Percentiles rank a stretch among this genome's conserved stretches.
Evolutionary conservation across 37 sponge, comb jelly and placozoan species (phyloP).

Genomic region (Diacarnus erythraeanus): DNA sequence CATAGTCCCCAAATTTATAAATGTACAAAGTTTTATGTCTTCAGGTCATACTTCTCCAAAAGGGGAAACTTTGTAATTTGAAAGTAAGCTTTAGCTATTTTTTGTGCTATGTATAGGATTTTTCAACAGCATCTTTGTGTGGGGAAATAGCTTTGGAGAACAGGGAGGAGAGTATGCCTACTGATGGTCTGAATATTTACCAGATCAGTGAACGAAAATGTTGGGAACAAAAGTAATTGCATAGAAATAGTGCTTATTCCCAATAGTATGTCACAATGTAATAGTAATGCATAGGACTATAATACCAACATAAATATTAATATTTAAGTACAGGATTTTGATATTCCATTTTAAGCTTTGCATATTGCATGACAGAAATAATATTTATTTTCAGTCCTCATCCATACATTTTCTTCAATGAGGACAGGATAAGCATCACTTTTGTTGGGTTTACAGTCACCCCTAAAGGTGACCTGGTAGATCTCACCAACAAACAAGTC

Average conservation of each 20-base stretch:
- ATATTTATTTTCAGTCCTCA: slow-evolving; percentile 52
- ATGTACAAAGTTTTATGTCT: not conserved
- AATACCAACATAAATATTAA: too few species aligned
- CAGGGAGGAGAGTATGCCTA: not conserved
- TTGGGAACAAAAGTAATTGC: slow-evolving; percentile 73
- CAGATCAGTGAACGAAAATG: slow-evolving; percentile 54
- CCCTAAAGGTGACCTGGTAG: slow-evolving; percentile 30
- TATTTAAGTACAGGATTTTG: too few species aligned
- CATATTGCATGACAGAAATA: too few species aligned
- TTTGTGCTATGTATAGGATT: slow-evolving; percentile 41
- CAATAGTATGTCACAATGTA: too few species aligned
- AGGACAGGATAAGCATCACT: slow-evolving; percentile 66
- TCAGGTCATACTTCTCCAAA: too few species aligned
- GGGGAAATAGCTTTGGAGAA: slow-evolving; percentile 31
- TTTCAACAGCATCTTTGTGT: slow-evolving; percentile 73
- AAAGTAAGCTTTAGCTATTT: too few species aligned
- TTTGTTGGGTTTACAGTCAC: slow-evolving; percentile 77
- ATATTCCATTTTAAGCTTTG: too few species aligned
- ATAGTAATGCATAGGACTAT: too few species aligned
- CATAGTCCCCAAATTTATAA: too few species aligned
- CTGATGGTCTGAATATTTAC: slow-evolving; percentile 33
- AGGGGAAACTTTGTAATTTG: too few species aligned
- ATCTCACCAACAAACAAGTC: slow-evolving; percentile 19
- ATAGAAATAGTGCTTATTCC: not conserved
- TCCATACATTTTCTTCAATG: slow-evolving; percentile 91